phyloP scores from a whole-genome alignment of 2,797 vertebrate genomes.

The Diceros bicornis region DNA sequence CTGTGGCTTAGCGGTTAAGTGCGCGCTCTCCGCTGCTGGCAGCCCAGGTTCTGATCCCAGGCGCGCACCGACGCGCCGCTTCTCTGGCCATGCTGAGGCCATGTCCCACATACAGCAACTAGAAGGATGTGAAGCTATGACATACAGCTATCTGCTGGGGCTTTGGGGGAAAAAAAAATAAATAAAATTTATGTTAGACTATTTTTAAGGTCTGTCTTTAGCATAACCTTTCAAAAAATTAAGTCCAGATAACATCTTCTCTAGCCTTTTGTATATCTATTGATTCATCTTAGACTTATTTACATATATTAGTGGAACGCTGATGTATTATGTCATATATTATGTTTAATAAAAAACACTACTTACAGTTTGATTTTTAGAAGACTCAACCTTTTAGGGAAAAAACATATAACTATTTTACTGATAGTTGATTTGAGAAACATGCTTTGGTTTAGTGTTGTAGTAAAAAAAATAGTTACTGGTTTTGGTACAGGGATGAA shows the following conservation, averaged over 20 bases:
- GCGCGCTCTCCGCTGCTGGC: too few relatives aligned
- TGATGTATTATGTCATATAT: slow-evolving; percentile 24
- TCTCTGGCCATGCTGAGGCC: too few relatives aligned
- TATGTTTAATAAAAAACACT: slow-evolving; percentile 28
- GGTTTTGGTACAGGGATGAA: background rate
- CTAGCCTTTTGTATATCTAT: background rate
- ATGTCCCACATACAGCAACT: too few relatives aligned
- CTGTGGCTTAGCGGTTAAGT: too few relatives aligned
- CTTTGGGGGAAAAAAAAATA: too few relatives aligned
- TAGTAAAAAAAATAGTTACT: slow-evolving; percentile 23
- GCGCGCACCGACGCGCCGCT: too few relatives aligned
- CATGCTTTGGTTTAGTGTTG: slow-evolving; percentile 44
- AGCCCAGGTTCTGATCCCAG: too few relatives aligned
- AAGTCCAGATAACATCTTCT: background rate
- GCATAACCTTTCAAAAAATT: slow-evolving; percentile 46
- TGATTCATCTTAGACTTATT: slow-evolving; percentile 32
- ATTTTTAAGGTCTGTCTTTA: slow-evolving; percentile 24
- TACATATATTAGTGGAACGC: background rate
- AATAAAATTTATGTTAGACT: slow-evolving; percentile 59
- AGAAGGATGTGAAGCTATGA: too few relatives aligned
- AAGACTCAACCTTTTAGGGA: background rate
- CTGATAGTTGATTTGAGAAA: slow-evolving; percentile 53
- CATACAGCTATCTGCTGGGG: too few relatives aligned
- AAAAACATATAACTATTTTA: slow-evolving; percentile 3
- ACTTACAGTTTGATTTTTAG: slow-evolving; percentile 32